Evolutionary conservation across 2,797 vertebrate genomes (phyloP).

Genomic region (Caiman crocodilus): DNA sequence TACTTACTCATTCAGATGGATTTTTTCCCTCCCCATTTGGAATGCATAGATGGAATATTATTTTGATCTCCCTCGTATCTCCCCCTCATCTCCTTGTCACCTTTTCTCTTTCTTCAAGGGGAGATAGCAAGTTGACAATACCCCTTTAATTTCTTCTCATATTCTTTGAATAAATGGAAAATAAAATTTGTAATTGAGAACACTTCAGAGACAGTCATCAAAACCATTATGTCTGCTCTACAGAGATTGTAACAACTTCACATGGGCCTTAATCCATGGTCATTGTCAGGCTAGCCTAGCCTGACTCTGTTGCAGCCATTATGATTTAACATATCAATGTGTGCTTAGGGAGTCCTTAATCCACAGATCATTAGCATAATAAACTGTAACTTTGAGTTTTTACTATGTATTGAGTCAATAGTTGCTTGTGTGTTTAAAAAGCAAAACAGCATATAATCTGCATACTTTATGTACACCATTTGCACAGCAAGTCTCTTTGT

Average conservation of each 20-base stretch:
- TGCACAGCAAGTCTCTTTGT: not conserved
- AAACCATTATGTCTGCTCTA: conserved; percentile 22
- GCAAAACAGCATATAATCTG: not conserved
- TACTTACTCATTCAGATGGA: not conserved
- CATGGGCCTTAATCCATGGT: conserved; percentile 26
- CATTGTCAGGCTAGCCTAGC: not conserved
- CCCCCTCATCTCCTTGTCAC: not conserved
- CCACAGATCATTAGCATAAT: conserved; percentile 2
- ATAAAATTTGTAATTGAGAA: conserved; percentile 4
- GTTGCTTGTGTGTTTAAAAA: not conserved
- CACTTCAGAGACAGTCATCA: conserved; percentile 4
- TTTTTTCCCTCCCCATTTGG: not conserved
- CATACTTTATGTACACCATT: not conserved
- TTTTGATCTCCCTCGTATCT: not conserved
- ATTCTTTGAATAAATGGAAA: conserved; percentile 12
- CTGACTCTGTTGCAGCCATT: not conserved
- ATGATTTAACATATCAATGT: not conserved
- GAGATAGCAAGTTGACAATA: not conserved
- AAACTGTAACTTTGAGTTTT: conserved; percentile 13
- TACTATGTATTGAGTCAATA: not conserved
- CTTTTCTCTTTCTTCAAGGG: not conserved
- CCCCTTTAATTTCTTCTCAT: not conserved
- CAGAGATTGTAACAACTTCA: conserved; percentile 10
- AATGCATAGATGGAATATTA: not conserved
- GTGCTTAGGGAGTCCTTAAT: conserved; percentile 35